Evolutionary conservation across 2,888 invertebrate species (phyloP), one percentile per base, ranked within the genome.

Genomic region (Drosophila aldrichi): DNA sequence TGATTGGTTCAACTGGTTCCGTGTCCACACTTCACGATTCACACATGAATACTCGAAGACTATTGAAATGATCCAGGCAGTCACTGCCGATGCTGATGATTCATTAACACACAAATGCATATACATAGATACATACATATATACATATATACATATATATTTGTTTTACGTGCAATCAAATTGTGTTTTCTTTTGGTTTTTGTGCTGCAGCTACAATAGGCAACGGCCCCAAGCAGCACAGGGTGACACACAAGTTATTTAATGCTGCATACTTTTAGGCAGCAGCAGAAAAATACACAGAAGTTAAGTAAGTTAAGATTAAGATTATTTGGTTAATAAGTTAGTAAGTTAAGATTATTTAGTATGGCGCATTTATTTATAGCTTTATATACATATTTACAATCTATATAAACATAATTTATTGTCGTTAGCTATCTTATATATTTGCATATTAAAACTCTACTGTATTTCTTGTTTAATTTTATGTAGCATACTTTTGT

Each of bases 1-100:
- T 16, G 20, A 56, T 16, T 38, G 58, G n/a, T 69, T 68, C 36
- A 69, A 54, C 46, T 60, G 58, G 38, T 64, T 58, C 49, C 73
- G 65, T 58, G 43, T 34, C 18, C 10, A 51, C 29, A 46, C 58
- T 8, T 36, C 20, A 58, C 20, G 9, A 22, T 5, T n/a, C 20
- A 38, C 41, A 60, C 40, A 9, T 20, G 36, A 8, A 20, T 18
- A 20, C 43, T 44, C 20, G 20, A 36, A 14, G 2, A 38, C 32
- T 32, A 32, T 32, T 0, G 10, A 32, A 32, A 10, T 32, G 9
- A 32, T 32, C 32, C 32, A 32, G 32, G 32, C 32, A 32, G 32
- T 12, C 34, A 36, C 36, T 32, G 32, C 1, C 12, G 3, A 36
- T 1, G 14, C n/a, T 8, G 22, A 18, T 29, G 3, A 32, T 10